Conservation (phyloP, 2,888 invertebrate genomes). For the Hedychridium roseum region DNA sequence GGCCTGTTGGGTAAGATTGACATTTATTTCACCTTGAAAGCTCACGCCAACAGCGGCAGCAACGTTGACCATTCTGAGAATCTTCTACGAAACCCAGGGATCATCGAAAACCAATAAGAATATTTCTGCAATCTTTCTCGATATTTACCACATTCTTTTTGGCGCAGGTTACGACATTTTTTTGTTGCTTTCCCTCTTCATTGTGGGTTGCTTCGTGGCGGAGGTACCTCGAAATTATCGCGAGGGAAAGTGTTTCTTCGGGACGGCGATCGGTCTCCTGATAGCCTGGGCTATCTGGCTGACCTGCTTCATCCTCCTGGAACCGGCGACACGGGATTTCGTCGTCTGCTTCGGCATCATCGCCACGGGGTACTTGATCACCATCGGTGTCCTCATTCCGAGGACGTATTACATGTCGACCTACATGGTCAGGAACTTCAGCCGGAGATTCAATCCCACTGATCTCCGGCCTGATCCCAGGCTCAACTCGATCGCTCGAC, state of each 20-base stretch:
- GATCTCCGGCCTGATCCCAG: slow-evolving; percentile 49
- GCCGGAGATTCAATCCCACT: slow-evolving; percentile 41
- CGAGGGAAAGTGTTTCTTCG: slow-evolving; percentile 69
- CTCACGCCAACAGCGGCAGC: no score
- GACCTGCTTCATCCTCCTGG: slow-evolving; percentile 69
- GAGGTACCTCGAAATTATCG: slow-evolving; percentile 74
- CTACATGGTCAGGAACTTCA: slow-evolving; percentile 66
- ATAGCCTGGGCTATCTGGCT: slow-evolving; percentile 67
- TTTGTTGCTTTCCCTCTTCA: slow-evolving; percentile 68
- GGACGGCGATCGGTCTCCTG: slow-evolving; percentile 66
- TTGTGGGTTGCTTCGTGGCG: slow-evolving; percentile 70
- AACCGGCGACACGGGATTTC: slow-evolving; percentile 67
- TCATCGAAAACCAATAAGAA: no score
- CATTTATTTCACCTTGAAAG: no score
- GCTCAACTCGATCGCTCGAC: slow-evolving; percentile 45
- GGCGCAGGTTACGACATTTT: slow-evolving; percentile 71
- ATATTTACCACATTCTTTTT: not conserved
- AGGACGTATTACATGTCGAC: slow-evolving; percentile 75
- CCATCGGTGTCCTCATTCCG: slow-evolving; percentile 74
- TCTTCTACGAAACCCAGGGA: no score
- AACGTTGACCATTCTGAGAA: no score
- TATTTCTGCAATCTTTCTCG: no score
- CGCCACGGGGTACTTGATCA: slow-evolving; percentile 70
- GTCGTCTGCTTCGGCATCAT: slow-evolving; percentile 71
- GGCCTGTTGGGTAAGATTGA: slow-evolving; percentile 65